These are phyloP conservation scores for Deroplatys truncata DNA, from an alignment of 2,888 invertebrate genomes.

Conservation along the genomic window DNA sequence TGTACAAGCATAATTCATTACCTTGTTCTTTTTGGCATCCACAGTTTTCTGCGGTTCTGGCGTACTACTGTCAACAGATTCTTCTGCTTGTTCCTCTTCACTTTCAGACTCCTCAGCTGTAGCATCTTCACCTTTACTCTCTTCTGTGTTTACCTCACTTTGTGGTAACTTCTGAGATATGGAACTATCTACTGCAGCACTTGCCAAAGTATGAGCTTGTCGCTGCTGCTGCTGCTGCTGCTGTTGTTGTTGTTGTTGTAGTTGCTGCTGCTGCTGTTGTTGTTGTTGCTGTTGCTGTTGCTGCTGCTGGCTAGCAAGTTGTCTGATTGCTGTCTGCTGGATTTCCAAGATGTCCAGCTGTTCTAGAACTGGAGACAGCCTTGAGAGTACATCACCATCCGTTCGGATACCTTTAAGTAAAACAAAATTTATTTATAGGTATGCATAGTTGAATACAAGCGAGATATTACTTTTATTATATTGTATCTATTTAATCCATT, in stretches of 20 bases:
- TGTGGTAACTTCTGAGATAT: neutral
- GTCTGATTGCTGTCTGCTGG: conserved; percentile 28
- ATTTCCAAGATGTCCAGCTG: conserved; percentile 30
- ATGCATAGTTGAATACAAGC: neutral
- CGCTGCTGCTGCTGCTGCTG: neutral
- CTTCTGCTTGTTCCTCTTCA: conserved; percentile 42
- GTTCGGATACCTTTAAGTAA: neutral
- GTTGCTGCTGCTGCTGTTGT: conserved; percentile 46
- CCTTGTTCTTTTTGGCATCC: neutral
- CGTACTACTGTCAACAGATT: neutral
- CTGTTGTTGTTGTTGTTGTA: neutral
- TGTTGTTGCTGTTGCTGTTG: conserved; percentile 43
- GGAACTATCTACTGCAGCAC: neutral
- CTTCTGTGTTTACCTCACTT: conserved; percentile 39
- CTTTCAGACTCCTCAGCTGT: conserved; percentile 20
- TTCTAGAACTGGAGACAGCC: conserved; percentile 27
- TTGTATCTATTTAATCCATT: too few species aligned
- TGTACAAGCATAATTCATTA: neutral
- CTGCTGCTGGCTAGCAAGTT: conserved; percentile 44
- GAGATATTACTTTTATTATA: too few species aligned
- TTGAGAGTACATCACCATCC: conserved; percentile 12
- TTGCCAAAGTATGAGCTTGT: neutral
- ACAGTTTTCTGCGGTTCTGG: neutral
- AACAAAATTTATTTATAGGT: neutral
- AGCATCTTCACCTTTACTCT: conserved; percentile 37